A percentile compares a stretch with the other conserved stretches of the same genome.
phyloP scores from a whole-genome alignment of 2,797 vertebrate genomes.

The Calcarius lapponicus region DNA sequence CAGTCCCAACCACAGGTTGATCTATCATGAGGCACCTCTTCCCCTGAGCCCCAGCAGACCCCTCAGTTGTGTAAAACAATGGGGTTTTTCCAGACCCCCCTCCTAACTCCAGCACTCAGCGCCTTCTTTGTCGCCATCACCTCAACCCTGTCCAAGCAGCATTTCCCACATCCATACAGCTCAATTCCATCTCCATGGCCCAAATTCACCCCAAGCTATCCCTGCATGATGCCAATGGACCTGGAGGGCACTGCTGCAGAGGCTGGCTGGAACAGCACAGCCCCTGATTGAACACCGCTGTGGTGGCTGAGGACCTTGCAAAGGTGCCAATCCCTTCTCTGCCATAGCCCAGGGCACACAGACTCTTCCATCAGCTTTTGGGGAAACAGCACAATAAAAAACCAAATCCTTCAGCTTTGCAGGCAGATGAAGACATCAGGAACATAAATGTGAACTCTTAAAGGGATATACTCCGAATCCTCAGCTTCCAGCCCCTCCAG shows the following conservation, averaged over 20 bases:
- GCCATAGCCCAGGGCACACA: neutral
- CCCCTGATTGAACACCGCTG: accelerated
- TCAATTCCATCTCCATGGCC: neutral
- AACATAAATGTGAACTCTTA: neutral
- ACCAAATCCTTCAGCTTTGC: neutral
- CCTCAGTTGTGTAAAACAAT: neutral
- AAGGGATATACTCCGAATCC: neutral
- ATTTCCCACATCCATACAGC: neutral
- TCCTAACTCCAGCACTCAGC: accelerated
- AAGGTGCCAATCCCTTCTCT: neutral
- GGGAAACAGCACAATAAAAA: neutral
- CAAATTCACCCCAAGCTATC: neutral
- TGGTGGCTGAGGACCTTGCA: neutral
- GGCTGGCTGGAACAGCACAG: accelerated
- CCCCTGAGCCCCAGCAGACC: neutral
- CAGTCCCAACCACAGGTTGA: neutral
- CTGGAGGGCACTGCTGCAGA: neutral
- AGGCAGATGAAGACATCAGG: neutral
- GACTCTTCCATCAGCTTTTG: neutral
- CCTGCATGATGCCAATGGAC: accelerated
- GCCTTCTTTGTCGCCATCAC: accelerated
- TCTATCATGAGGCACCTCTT: neutral
- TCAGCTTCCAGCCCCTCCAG: neutral
- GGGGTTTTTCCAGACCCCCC: neutral
- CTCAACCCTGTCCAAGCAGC: neutral